Conservation (phyloP, 2,888 invertebrate genomes). For the Craniophora ligustri region DNA sequence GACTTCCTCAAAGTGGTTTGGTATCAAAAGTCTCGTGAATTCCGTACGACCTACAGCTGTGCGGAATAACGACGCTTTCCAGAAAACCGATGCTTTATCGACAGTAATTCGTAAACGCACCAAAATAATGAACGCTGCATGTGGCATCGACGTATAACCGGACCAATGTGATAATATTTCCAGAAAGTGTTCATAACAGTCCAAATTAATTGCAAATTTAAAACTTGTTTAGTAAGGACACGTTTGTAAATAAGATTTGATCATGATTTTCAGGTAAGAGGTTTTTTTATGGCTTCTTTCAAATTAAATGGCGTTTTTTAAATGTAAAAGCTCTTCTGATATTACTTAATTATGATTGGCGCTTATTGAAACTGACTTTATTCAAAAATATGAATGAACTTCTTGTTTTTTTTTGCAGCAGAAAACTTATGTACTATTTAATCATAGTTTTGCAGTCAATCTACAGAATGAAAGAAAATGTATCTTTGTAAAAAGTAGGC, state of each 20-base stretch:
- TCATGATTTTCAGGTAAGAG: conserved; percentile 5
- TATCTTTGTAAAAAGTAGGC: conserved; percentile 15
- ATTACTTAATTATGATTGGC: neutral
- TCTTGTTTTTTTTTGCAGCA: too few species aligned
- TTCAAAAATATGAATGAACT: neutral
- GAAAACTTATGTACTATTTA: too few species aligned
- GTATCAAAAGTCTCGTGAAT: conserved; percentile 51
- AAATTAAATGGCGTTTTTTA: too few species aligned
- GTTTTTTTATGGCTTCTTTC: too few species aligned
- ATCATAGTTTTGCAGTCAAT: neutral
- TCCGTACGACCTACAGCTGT: conserved; percentile 74
- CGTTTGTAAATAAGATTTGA: conserved; percentile 32
- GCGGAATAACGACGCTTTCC: conserved; percentile 71
- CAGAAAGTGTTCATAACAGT: conserved; percentile 51
- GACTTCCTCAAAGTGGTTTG: conserved; percentile 39
- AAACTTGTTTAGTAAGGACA: conserved; percentile 59
- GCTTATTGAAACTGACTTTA: neutral
- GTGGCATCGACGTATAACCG: conserved; percentile 63
- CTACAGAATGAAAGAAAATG: conserved; percentile 10
- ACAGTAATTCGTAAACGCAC: conserved; percentile 76
- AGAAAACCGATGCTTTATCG: conserved; percentile 79
- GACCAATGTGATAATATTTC: conserved; percentile 58
- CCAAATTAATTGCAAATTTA: conserved; percentile 51
- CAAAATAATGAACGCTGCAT: conserved; percentile 73
- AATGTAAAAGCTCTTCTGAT: neutral